A percentile compares a stretch with the other conserved stretches of the same genome.
Evolutionary conservation across 2,113 vertebrate genomes (phyloP).

Genomic region (Peromyscus californicus): DNA sequence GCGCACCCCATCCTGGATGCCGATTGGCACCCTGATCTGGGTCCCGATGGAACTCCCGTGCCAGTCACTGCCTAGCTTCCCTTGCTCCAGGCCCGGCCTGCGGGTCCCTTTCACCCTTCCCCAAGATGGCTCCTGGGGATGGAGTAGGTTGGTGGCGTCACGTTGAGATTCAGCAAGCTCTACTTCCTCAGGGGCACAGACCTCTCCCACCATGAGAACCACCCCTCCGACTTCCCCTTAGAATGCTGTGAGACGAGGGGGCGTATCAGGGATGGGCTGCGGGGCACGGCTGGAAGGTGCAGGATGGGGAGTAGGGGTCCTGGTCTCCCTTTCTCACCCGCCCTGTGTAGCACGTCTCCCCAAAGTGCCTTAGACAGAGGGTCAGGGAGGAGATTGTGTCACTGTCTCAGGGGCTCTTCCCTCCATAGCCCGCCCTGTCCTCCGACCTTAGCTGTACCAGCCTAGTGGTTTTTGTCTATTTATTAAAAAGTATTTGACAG

Average conservation of each 20-base stretch:
- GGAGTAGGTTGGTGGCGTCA: neutral
- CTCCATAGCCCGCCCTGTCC: neutral
- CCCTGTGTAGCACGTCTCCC: neutral
- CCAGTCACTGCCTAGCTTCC: constrained; percentile 56
- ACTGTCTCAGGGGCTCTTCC: constrained; percentile 71
- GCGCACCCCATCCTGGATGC: constrained; percentile 75
- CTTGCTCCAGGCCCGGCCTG: neutral
- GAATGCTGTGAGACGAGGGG: constrained; percentile 38
- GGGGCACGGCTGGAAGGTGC: neutral
- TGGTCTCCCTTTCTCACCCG: neutral
- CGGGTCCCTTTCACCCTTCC: neutral
- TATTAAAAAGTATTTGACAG: constrained; percentile 78
- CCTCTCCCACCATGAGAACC: neutral
- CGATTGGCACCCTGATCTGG: constrained; percentile 61
- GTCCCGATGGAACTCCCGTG: neutral
- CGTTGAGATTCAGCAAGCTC: neutral
- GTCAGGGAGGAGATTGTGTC: constrained; percentile 37
- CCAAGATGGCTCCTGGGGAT: neutral
- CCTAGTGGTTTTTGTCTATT: constrained; percentile 77
- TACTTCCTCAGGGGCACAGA: constrained; percentile 44
- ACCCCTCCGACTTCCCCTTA: neutral
- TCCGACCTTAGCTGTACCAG: constrained; percentile 49
- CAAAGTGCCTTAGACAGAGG: constrained; percentile 77
- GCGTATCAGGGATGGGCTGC: neutral
- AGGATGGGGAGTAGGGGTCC: neutral